A percentile compares a stretch with the other conserved stretches of the same genome.
Evolutionary conservation across 2,888 invertebrate genomes (phyloP).

Genomic region (Papilio protenor): DNA sequence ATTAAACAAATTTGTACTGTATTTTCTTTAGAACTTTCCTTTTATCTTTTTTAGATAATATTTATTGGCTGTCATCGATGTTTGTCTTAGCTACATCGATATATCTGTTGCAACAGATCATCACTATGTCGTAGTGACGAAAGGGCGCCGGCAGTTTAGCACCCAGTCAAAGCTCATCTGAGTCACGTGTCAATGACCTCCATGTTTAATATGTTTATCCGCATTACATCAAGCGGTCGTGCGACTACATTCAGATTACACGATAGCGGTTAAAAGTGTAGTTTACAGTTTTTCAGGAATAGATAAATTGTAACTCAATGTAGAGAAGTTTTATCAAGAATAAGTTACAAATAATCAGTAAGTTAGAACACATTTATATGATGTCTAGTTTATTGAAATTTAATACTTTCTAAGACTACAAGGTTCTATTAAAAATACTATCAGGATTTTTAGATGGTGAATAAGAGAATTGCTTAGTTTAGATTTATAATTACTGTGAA

Average conservation of each 20-base stretch:
- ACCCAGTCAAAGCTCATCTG: constrained; percentile 63
- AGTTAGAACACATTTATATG: not conserved
- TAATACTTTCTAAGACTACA: not conserved
- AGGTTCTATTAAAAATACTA: not conserved
- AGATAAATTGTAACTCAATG: not conserved
- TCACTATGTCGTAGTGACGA: constrained; percentile 76
- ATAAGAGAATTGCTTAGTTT: not conserved
- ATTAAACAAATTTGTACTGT: not conserved
- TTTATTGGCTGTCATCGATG: not conserved
- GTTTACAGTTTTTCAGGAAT: constrained; percentile 7
- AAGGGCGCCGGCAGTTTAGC: constrained; percentile 79
- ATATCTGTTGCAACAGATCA: constrained; percentile 56
- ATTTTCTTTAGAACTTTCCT: not conserved
- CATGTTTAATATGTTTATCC: constrained; percentile 48
- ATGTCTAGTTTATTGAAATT: not conserved
- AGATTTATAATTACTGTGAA: not conserved
- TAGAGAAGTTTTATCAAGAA: not conserved
- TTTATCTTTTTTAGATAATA: not conserved
- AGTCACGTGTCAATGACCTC: constrained; percentile 73
- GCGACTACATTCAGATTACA: constrained; percentile 7
- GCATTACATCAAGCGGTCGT: constrained; percentile 26
- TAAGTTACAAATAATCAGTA: not conserved
- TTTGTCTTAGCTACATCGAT: not conserved
- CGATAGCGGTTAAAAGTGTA: not conserved
- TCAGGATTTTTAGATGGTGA: too few relatives aligned